Evolutionary conservation across 2,888 invertebrate species (phyloP).

Genomic region (Ormyrus pomaceus): DNA sequence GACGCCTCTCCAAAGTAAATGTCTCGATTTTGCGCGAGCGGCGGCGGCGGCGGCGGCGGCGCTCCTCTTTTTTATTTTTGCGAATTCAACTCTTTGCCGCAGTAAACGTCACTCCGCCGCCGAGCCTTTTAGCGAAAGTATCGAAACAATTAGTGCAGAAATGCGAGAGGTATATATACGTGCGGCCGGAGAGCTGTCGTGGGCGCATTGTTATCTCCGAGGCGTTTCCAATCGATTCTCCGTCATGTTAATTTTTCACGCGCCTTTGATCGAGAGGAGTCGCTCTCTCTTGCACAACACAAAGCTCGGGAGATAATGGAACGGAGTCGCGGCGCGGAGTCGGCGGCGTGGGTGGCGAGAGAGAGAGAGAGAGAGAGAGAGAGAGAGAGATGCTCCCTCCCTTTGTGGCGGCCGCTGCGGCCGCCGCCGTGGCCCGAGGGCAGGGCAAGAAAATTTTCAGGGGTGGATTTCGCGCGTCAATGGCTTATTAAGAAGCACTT

Average conservation of each 20-base stretch:
- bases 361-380: neutral
- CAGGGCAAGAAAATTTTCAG: slow-evolving; percentile 70
- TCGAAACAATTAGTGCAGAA: no score
- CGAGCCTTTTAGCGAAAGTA: no score
- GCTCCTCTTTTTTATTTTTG: no score
- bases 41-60: no score
- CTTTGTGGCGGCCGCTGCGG: slow-evolving; percentile 52
- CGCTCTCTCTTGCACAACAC: no score
- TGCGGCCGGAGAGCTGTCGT: no score
- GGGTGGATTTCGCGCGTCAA: slow-evolving; percentile 75
- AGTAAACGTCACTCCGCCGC: no score
- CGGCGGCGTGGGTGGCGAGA: neutral
- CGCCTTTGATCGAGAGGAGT: neutral
- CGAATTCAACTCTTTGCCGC: no score
- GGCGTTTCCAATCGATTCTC: neutral
- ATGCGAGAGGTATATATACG: no score
- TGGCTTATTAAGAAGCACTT: slow-evolving; percentile 76
- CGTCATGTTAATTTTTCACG: slow-evolving; percentile 21
- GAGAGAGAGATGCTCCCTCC: slow-evolving; percentile 20
- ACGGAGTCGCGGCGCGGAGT: no score
- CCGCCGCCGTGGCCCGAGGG: slow-evolving; percentile 61
- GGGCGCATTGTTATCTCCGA: neutral
- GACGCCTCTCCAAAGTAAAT: slow-evolving; percentile 48
- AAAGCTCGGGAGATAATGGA: no score
- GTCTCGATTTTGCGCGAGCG: slow-evolving; percentile 47